Conservation (phyloP, 2,888 invertebrate genomes). For the Yponomeuta malinellus region DNA sequence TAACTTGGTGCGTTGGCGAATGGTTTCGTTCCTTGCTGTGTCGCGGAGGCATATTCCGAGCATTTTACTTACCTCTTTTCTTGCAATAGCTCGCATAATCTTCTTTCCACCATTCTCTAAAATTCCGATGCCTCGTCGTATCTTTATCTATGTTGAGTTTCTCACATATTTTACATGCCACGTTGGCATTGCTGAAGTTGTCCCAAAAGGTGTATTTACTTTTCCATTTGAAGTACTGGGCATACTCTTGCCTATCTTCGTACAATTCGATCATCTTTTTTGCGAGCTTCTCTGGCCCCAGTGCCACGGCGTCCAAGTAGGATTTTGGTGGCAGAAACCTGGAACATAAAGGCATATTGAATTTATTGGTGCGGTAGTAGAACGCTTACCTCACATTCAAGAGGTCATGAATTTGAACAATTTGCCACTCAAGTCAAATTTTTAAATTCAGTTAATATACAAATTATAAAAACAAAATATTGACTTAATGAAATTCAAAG, state of each 20-base stretch:
- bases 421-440: no score
- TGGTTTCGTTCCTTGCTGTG: no score
- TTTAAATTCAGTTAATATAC: no score
- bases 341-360: neutral
- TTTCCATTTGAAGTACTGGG: conserved; percentile 15
- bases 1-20: no score
- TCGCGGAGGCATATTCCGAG: no score
- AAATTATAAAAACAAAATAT: no score
- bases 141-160: neutral
- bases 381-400: no score
- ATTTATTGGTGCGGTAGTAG: neutral
- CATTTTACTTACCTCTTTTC: neutral
- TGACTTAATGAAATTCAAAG: no score
- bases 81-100: neutral
- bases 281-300: conserved; percentile 13
- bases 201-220: conserved; percentile 12
- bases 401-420: no score
- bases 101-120: conserved; percentile 4
- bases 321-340: conserved; percentile 18
- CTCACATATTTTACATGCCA: neutral
- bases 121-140: conserved; percentile 6
- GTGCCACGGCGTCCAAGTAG: conserved; percentile 13
- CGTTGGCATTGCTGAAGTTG: neutral
- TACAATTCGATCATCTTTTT: conserved; percentile 8
- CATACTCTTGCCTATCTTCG: neutral